A percentile compares a stretch with the other conserved stretches of the same genome.
Evolutionary conservation across 2,888 invertebrate species (phyloP).

Genomic region (Clitarchus hookeri): DNA sequence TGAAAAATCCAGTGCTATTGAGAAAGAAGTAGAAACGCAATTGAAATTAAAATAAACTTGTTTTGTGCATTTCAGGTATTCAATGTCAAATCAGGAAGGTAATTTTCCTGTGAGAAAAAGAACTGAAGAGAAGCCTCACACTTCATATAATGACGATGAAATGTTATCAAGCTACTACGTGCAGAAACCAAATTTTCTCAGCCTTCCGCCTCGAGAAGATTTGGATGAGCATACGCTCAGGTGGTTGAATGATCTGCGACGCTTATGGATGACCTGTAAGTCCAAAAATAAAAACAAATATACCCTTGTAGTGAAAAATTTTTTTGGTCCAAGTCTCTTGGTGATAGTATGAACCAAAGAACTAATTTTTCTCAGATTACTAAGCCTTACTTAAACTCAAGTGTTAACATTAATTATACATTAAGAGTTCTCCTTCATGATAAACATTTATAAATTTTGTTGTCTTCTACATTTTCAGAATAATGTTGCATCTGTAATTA

Average conservation of each 20-base stretch:
- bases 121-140: no score
- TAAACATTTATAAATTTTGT: no score
- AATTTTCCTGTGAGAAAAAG: neutral
- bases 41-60: neutral
- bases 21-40: no score
- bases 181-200: neutral
- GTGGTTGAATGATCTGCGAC: conserved; percentile 1
- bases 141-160: neutral
- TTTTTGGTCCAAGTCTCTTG: no score
- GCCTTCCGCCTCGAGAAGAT: neutral
- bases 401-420: no score
- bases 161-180: neutral
- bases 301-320: neutral
- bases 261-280: conserved; percentile 10
- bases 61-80: neutral
- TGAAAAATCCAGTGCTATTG: no score
- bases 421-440: no score
- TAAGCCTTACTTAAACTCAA: no score
- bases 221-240: neutral
- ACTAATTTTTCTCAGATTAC: no score
- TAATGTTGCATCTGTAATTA: no score
- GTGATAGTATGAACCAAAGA: no score
- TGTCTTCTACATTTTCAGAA: no score
- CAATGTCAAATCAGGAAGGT: neutral
- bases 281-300: neutral